Percentiles rank a stretch among this genome's conserved stretches.
Evolutionary conservation across 2,888 invertebrate genomes (phyloP).

Genomic region (Chymomyza caudatula): DNA sequence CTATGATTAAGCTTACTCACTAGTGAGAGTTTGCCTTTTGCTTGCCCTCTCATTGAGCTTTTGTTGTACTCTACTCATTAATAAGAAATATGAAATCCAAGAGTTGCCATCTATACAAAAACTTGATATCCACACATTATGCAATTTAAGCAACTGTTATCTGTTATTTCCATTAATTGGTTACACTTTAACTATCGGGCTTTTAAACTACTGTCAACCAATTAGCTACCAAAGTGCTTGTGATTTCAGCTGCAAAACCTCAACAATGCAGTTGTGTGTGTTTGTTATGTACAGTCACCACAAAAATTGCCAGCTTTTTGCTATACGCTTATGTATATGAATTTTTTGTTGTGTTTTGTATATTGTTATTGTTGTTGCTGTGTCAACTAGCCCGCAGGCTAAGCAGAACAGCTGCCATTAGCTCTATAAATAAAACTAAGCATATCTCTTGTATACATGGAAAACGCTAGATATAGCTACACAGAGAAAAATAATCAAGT

Average conservation of each 20-base stretch:
- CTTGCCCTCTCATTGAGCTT: no score
- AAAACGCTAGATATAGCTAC: neutral
- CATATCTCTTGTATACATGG: constrained; percentile 13
- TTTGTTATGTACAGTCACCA: neutral
- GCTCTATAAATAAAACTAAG: constrained; percentile 23
- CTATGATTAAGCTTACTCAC: no score
- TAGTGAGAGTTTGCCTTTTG: no score
- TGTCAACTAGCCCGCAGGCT: neutral
- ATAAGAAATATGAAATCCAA: no score
- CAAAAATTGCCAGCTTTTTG: neutral
- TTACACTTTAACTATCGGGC: no score
- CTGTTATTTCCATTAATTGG: neutral
- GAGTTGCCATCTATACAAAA: no score
- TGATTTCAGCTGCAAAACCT: no score
- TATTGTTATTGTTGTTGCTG: neutral
- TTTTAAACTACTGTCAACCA: neutral
- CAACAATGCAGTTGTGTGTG: neutral
- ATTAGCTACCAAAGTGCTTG: neutral
- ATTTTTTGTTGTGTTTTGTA: neutral
- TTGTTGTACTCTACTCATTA: no score
- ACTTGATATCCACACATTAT: no score
- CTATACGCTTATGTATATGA: neutral
- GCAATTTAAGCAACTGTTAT: neutral
- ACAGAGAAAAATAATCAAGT: no score
- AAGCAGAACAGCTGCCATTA: constrained; percentile 14